phyloP scores from a whole-genome alignment of 2,113 vertebrate species.

The Oryzias curvinotus region DNA sequence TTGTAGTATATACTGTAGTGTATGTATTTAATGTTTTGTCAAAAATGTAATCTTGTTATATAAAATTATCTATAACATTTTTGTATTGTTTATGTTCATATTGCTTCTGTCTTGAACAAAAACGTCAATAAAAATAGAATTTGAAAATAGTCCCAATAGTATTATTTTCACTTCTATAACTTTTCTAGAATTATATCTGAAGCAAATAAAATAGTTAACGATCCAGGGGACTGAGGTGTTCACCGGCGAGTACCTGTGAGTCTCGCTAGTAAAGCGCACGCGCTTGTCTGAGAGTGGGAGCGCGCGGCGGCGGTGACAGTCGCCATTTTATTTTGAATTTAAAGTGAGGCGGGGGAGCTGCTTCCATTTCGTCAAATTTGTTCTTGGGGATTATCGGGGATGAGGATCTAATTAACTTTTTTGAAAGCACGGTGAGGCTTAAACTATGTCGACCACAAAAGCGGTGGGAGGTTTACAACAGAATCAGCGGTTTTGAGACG shows the following conservation, averaged over 20 bases:
- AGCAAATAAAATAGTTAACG: not conserved
- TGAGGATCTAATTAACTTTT: conserved; percentile 68
- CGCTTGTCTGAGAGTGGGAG: conserved; percentile 59
- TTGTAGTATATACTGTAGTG: no score
- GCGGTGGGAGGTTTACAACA: not conserved
- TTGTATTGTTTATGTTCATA: no score
- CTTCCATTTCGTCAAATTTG: conserved; percentile 73
- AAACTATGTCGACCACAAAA: not conserved
- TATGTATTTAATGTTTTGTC: no score
- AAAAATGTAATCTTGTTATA: no score
- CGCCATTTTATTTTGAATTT: conserved; percentile 85
- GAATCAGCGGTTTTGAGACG: conserved; percentile 2
- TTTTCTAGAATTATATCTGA: no score
- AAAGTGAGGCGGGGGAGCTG: conserved; percentile 68
- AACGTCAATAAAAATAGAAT: no score
- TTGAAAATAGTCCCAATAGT: no score
- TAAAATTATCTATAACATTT: no score
- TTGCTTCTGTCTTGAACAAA: no score
- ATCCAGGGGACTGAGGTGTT: not conserved
- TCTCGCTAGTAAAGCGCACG: conserved; percentile 59
- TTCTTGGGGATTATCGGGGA: conserved; percentile 61
- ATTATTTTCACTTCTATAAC: no score
- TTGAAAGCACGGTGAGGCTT: conserved; percentile 69
- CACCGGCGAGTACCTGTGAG: conserved; percentile 8
- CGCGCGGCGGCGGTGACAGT: conserved; percentile 75